phyloP scores from a whole-genome alignment of 2,113 vertebrate genomes.

The Cheilinus undulatus region DNA sequence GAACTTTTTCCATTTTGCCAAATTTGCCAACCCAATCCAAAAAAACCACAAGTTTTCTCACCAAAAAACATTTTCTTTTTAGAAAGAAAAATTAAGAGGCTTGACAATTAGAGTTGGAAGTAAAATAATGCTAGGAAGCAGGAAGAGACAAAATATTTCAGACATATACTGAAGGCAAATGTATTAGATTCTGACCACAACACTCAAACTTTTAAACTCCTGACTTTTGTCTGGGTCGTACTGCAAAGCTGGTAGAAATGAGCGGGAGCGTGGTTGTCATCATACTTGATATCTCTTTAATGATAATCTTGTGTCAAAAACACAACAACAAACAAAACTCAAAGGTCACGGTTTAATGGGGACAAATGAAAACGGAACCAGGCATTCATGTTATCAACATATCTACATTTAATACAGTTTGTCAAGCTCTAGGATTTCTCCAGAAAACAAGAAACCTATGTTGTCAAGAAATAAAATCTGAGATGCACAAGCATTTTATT shows the following conservation, averaged over 20 bases:
- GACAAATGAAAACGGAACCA: conserved; percentile 65
- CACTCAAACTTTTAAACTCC: too few species aligned
- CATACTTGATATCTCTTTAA: conserved; percentile 30
- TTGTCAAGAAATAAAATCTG: conserved; percentile 70
- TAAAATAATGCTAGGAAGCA: too few species aligned
- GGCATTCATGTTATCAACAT: conserved; percentile 76
- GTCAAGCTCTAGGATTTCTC: conserved; percentile 68
- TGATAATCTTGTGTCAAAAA: conserved; percentile 33
- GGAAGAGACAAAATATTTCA: too few species aligned
- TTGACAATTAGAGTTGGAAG: too few species aligned
- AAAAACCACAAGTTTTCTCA: too few species aligned
- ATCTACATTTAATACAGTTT: conserved; percentile 85
- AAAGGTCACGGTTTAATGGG: conserved; percentile 57
- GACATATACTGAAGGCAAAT: too few species aligned
- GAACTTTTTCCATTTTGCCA: too few species aligned
- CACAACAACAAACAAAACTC: conserved; percentile 39
- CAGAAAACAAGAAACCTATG: conserved; percentile 50
- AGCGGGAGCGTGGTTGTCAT: conserved; percentile 7
- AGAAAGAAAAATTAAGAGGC: too few species aligned
- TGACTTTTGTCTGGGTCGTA: too few species aligned
- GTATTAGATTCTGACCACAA: too few species aligned
- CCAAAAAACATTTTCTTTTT: too few species aligned
- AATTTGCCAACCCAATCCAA: too few species aligned
- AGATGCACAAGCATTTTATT: conserved; percentile 72
- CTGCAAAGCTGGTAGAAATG: background rate